phyloP scores from a whole-genome alignment of 2,888 invertebrate genomes.

The Dryadula phaetusa region DNA sequence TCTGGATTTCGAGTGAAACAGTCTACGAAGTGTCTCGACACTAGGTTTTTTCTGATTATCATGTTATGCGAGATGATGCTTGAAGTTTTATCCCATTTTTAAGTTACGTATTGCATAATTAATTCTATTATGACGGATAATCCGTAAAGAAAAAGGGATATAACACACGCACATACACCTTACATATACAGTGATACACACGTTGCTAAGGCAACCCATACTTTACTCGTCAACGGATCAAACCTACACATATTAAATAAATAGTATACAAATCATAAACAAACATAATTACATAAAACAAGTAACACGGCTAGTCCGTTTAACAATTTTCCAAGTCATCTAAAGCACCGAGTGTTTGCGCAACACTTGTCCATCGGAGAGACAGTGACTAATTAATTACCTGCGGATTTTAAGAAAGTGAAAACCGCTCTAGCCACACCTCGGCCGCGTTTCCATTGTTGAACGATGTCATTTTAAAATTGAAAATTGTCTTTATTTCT shows the following conservation, averaged over 20 bases:
- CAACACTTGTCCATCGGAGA: slow-evolving; percentile 45
- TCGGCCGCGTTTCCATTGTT: slow-evolving; percentile 27
- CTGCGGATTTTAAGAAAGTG: slow-evolving; percentile 55
- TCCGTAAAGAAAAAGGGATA: not conserved
- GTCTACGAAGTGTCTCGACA: too few species aligned
- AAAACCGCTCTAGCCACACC: slow-evolving; percentile 47
- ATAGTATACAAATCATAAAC: not conserved
- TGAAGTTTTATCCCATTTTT: too few species aligned
- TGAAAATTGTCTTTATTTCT: too few species aligned
- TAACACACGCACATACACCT: not conserved
- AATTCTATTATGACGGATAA: too few species aligned
- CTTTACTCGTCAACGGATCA: not conserved
- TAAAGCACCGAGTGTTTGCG: slow-evolving; percentile 44
- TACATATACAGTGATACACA: not conserved
- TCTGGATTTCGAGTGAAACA: too few species aligned
- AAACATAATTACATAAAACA: slow-evolving; percentile 23
- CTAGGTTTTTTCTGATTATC: too few species aligned
- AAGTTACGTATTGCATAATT: too few species aligned
- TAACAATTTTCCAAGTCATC: slow-evolving; percentile 42
- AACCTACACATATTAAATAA: not conserved
- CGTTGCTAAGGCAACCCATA: not conserved
- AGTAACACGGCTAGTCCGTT: slow-evolving; percentile 32
- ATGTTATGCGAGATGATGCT: too few species aligned
- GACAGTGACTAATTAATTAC: slow-evolving; percentile 55
- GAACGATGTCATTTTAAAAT: too few species aligned